phyloP scores from a whole-genome alignment of 2,888 invertebrate species.

The Nomada fucata region DNA sequence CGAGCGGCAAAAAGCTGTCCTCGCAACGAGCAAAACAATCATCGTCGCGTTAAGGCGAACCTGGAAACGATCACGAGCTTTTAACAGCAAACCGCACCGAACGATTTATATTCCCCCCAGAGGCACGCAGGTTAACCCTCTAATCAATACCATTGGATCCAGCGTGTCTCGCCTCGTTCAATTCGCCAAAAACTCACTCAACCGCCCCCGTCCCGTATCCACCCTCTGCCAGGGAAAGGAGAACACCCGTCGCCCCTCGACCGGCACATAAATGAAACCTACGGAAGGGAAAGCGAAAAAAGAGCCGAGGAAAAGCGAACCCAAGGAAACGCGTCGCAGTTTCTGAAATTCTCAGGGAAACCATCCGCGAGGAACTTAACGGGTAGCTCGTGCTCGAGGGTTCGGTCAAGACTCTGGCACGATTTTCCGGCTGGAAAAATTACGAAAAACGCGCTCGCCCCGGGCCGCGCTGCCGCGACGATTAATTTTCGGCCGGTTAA shows the following conservation, averaged over 20 bases:
- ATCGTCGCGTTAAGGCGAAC: slow-evolving; percentile 10
- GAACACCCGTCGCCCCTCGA: too few relatives aligned
- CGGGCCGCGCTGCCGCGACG: slow-evolving; percentile 66
- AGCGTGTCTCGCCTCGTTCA: slow-evolving; percentile 20
- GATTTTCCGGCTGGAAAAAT: slow-evolving; percentile 58
- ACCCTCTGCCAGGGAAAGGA: not conserved
- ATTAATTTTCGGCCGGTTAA: slow-evolving; percentile 81
- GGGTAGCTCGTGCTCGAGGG: not conserved
- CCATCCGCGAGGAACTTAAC: slow-evolving; percentile 20
- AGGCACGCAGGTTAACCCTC: not conserved
- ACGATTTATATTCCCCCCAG: slow-evolving; percentile 36
- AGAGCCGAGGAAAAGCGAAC: not conserved
- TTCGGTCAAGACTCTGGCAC: slow-evolving; percentile 46
- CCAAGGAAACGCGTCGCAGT: not conserved
- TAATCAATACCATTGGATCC: slow-evolving; percentile 45
- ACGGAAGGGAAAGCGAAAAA: too few relatives aligned
- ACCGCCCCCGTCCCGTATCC: not conserved
- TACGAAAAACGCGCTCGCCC: slow-evolving; percentile 56
- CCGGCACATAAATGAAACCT: too few relatives aligned
- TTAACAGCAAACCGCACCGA: slow-evolving; percentile 21
- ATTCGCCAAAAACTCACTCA: slow-evolving; percentile 17
- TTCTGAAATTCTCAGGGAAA: not conserved
- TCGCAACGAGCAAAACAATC: slow-evolving; percentile 19
- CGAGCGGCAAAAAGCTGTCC: too few relatives aligned
- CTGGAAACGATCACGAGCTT: slow-evolving; percentile 37